Evolutionary conservation across 2,113 vertebrate species (phyloP).

Genomic region (Vulpes lagopus): DNA sequence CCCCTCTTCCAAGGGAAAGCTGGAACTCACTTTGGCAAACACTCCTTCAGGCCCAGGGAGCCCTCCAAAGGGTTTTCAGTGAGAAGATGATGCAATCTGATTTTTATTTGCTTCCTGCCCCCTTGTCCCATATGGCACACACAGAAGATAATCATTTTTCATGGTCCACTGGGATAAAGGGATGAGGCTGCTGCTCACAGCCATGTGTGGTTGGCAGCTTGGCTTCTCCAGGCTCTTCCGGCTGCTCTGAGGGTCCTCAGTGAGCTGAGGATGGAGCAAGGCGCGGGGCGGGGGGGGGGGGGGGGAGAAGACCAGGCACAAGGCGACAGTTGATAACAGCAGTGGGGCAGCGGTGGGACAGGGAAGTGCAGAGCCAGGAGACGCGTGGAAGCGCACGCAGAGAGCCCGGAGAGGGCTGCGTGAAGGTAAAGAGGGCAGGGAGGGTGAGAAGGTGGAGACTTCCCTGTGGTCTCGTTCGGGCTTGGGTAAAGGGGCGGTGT

Average conservation of each 20-base stretch:
- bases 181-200: neutral
- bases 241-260: neutral
- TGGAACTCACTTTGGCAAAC: constrained; percentile 32
- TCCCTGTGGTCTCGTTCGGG: neutral
- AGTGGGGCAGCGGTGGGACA: neutral
- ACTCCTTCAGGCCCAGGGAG: neutral
- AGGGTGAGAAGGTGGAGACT: neutral
- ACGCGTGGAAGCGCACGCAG: neutral
- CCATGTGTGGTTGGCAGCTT: neutral
- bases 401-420: neutral
- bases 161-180: neutral
- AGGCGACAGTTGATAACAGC: neutral
- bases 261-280: neutral
- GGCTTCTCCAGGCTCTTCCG: neutral
- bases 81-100: neutral
- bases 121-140: neutral
- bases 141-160: neutral
- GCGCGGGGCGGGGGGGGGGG: neutral
- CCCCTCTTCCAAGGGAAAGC: neutral
- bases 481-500: accelerated
- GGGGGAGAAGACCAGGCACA: neutral
- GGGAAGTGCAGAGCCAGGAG: neutral
- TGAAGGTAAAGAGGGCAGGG: neutral
- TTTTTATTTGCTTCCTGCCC: neutral
- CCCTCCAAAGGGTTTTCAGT: neutral